Percentiles rank a stretch among this genome's conserved stretches.
Evolutionary conservation across 1,140 invertebrate species (phyloP).

Genomic region (Apis dorsata): DNA sequence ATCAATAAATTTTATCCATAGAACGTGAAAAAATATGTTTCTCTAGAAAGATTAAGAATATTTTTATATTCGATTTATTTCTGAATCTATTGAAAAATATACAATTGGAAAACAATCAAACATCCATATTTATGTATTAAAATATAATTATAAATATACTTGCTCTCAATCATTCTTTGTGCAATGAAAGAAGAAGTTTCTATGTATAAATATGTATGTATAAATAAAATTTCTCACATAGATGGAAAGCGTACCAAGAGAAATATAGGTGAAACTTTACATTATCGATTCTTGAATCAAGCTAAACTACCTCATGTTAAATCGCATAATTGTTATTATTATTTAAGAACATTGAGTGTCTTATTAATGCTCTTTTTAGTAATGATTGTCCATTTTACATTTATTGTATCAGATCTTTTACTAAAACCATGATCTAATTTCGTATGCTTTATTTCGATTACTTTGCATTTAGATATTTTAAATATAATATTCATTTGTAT

Average conservation of each 20-base stretch:
- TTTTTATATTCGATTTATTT: not conserved
- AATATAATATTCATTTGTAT: too few species aligned
- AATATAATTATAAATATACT: not conserved
- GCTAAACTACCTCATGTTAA: not conserved
- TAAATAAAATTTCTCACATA: conserved; percentile 51
- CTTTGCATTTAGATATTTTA: not conserved
- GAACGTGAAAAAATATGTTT: too few species aligned
- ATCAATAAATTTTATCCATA: too few species aligned
- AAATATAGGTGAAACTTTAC: conserved; percentile 49
- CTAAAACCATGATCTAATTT: not conserved
- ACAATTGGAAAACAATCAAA: not conserved
- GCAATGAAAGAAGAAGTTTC: conserved; percentile 16
- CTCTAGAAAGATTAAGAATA: not conserved
- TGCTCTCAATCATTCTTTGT: not conserved
- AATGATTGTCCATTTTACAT: not conserved
- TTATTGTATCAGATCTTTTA: not conserved
- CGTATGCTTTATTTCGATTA: not conserved
- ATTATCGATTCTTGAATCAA: conserved; percentile 53
- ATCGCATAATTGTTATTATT: conserved; percentile 31
- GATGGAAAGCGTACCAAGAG: conserved; percentile 27
- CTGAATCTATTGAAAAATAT: too few species aligned
- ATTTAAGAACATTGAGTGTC: not conserved
- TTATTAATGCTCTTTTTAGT: conserved; percentile 4
- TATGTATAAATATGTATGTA: conserved; percentile 49
- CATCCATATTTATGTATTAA: conserved; percentile 6